Evolutionary conservation across 2,888 invertebrate genomes (phyloP).

Genomic region (Orchestes rusci): DNA sequence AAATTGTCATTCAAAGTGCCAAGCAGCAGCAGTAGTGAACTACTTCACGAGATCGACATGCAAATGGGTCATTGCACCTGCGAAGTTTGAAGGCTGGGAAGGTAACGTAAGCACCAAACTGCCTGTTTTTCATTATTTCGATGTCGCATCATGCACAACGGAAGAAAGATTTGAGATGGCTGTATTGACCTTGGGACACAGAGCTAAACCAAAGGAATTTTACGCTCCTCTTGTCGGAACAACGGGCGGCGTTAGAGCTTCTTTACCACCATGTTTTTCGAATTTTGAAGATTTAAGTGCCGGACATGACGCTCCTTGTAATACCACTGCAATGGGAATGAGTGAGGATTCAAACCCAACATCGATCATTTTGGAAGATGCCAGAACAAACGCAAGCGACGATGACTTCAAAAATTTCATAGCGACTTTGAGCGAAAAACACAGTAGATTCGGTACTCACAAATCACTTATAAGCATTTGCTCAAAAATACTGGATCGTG

Average conservation of each 20-base stretch:
- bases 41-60: conserved; percentile 6
- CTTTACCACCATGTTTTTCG: not conserved
- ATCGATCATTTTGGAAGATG: not conserved
- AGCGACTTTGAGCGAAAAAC: not conserved
- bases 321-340: conserved; percentile 1
- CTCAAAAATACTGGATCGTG: conserved; percentile 1
- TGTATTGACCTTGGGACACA: conserved; percentile 14
- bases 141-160: conserved; percentile 1
- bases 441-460: not conserved
- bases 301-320: not conserved
- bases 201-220: conserved; percentile 1
- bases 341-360: conserved; percentile 2
- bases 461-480: conserved; percentile 1
- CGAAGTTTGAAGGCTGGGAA: conserved; percentile 8
- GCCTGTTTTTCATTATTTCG: conserved; percentile 11
- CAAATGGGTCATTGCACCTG: conserved; percentile 11
- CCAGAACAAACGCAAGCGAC: not conserved
- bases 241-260: not conserved
- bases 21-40: conserved; percentile 3
- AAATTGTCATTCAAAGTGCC: not conserved
- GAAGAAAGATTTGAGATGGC: conserved; percentile 6
- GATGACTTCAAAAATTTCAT: not conserved
- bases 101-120: conserved; percentile 12
- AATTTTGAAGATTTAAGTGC: not conserved
- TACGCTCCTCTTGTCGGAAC: not conserved